Conservation (phyloP, 1,140 invertebrate genomes). For the Hydropsyche tenuis region DNA sequence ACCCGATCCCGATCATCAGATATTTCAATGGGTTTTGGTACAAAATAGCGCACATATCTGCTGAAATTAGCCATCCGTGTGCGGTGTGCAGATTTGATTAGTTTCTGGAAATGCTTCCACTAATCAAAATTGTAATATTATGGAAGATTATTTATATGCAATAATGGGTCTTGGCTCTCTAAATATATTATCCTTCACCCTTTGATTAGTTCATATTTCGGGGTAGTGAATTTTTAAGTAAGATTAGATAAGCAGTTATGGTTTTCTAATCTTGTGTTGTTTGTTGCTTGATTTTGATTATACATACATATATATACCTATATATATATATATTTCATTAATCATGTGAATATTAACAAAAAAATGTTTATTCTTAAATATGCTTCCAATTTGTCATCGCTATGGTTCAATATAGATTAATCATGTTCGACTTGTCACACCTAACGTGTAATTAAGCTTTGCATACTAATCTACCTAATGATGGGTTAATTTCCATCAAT, state of each 20-base stretch:
- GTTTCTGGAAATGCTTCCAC: neutral
- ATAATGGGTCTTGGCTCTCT: neutral
- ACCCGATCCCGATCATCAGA: neutral
- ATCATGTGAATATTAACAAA: too few species aligned
- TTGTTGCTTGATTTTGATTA: neutral
- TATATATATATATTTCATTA: constrained; percentile 3
- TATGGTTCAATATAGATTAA: too few species aligned
- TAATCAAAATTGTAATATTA: constrained; percentile 5
- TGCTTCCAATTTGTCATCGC: too few species aligned
- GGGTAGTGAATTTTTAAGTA: too few species aligned
- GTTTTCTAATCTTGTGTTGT: neutral
- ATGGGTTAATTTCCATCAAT: too few species aligned
- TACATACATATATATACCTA: neutral
- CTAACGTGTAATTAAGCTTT: too few species aligned
- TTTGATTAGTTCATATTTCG: too few species aligned
- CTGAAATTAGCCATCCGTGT: neutral
- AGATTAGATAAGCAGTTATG: too few species aligned
- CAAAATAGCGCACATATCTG: neutral
- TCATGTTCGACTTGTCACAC: too few species aligned
- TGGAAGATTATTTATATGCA: neutral
- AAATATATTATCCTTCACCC: too few species aligned
- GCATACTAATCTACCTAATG: too few species aligned
- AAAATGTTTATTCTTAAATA: too few species aligned
- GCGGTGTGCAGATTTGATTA: neutral
- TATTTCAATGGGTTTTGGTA: neutral